These are phyloP conservation scores for Vanessa atalanta DNA, from an alignment of 1,140 invertebrate genomes.

Conservation along the genomic window DNA sequence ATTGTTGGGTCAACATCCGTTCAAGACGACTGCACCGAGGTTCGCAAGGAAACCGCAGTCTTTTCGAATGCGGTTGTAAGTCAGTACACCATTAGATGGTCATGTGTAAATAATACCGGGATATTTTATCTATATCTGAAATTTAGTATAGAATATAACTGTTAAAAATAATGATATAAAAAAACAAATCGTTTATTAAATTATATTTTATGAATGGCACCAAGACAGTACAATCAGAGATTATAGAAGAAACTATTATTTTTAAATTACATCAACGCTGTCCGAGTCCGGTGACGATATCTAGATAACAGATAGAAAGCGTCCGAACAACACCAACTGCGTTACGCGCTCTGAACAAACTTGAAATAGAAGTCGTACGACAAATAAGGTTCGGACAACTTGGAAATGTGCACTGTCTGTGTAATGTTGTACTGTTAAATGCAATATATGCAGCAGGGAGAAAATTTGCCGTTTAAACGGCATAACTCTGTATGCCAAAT, in stretches of 20 bases:
- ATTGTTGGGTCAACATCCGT: constrained; percentile 18
- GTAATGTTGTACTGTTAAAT: constrained; percentile 15
- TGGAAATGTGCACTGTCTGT: constrained; percentile 22
- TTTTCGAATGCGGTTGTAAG: constrained; percentile 19
- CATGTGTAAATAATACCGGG: constrained; percentile 1
- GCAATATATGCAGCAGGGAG: constrained; percentile 2
- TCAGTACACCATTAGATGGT: neutral
- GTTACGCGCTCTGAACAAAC: constrained; percentile 69
- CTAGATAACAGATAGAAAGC: constrained; percentile 75
- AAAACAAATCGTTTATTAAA: no score
- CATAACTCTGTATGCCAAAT: neutral
- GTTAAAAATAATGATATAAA: no score
- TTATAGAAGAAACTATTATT: neutral
- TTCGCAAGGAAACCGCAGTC: constrained; percentile 16
- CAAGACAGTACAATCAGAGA: no score
- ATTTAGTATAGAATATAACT: neutral
- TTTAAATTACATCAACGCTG: neutral
- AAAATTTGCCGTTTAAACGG: constrained; percentile 1
- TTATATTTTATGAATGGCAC: no score
- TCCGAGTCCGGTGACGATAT: constrained; percentile 45
- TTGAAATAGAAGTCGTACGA: constrained; percentile 48
- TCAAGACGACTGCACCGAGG: constrained; percentile 13
- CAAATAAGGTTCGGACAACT: constrained; percentile 49
- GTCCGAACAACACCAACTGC: constrained; percentile 68
- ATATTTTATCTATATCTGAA: neutral